A percentile compares a stretch with the other conserved stretches of the same genome.
Conservation (phyloP, 2,888 invertebrate genomes). For the Torymus texanus region DNA sequence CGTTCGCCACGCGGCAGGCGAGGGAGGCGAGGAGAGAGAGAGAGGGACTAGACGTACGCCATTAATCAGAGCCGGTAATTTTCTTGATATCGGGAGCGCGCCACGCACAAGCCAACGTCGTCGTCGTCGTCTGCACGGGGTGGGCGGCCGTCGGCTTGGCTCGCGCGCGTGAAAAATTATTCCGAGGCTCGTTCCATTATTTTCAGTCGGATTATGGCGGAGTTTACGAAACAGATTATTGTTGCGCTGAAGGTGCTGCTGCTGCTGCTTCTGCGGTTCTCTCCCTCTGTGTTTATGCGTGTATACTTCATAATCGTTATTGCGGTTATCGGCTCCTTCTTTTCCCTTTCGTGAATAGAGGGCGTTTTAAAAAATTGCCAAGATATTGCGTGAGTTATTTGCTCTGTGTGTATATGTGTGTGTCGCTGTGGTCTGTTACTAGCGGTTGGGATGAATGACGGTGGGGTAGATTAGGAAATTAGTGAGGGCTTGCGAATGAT, state of each 20-base stretch:
- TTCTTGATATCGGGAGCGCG: constrained; percentile 50
- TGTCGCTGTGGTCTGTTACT: too few species aligned
- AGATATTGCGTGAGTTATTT: not conserved
- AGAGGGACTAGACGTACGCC: constrained; percentile 35
- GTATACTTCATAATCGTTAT: constrained; percentile 22
- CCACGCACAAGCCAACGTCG: not conserved
- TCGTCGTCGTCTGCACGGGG: too few species aligned
- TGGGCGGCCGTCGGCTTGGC: too few species aligned
- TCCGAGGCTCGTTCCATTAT: constrained; percentile 41
- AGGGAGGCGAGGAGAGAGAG: not conserved
- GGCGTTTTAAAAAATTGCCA: constrained; percentile 14
- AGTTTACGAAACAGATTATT: constrained; percentile 53
- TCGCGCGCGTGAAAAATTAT: constrained; percentile 51
- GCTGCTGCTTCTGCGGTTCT: not conserved
- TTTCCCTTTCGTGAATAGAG: not conserved
- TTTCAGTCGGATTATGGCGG: constrained; percentile 46
- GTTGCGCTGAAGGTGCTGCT: constrained; percentile 7
- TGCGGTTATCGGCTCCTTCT: constrained; percentile 18
- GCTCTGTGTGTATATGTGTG: not conserved
- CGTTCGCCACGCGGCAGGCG: not conserved
- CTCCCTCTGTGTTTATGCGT: constrained; percentile 1
- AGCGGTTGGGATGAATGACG: not conserved
- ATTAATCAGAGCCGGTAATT: constrained; percentile 56
- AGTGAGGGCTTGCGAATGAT: not conserved
- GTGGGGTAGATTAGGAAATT: not conserved